Conservation (phyloP, 2,888 invertebrate species). For the Cheilosia pagana region DNA sequence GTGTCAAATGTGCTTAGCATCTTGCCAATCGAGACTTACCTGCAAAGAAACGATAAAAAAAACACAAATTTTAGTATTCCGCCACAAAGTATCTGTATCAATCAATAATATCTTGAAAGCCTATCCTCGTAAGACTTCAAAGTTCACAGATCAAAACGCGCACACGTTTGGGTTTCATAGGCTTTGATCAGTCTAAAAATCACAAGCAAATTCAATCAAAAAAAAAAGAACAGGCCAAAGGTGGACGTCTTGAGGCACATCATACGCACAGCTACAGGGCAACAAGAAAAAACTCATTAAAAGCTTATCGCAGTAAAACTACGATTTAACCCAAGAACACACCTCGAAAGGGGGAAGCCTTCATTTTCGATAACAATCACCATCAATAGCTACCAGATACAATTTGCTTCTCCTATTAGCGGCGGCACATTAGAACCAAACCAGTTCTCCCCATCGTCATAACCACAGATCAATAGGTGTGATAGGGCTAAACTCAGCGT, state of each 20-base stretch:
- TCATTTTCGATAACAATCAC: conserved; percentile 48
- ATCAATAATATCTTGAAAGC: conserved; percentile 31
- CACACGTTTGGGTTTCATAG: neutral
- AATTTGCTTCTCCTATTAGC: conserved; percentile 32
- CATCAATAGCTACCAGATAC: conserved; percentile 59
- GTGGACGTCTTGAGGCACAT: conserved; percentile 36
- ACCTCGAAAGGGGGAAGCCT: conserved; percentile 19
- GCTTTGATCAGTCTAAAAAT: conserved; percentile 27
- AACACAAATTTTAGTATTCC: conserved; percentile 1
- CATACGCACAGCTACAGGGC: neutral
- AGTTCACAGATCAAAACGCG: conserved; percentile 24
- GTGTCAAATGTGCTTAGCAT: conserved; percentile 3
- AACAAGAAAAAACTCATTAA: conserved; percentile 46
- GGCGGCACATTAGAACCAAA: conserved; percentile 31
- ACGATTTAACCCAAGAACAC: conserved; percentile 57
- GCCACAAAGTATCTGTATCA: neutral
- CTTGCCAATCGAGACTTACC: conserved; percentile 51
- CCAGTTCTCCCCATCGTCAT: conserved; percentile 23
- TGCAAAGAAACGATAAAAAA: conserved; percentile 41
- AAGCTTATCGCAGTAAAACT: conserved; percentile 70
- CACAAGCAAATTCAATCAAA: conserved; percentile 2
- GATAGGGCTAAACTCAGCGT: neutral
- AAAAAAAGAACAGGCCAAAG: conserved; percentile 40
- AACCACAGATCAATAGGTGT: conserved; percentile 36
- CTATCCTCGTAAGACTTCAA: conserved; percentile 24